Evolutionary conservation across 2,888 invertebrate genomes (phyloP).

Genomic region (Drosophila subquinaria): DNA sequence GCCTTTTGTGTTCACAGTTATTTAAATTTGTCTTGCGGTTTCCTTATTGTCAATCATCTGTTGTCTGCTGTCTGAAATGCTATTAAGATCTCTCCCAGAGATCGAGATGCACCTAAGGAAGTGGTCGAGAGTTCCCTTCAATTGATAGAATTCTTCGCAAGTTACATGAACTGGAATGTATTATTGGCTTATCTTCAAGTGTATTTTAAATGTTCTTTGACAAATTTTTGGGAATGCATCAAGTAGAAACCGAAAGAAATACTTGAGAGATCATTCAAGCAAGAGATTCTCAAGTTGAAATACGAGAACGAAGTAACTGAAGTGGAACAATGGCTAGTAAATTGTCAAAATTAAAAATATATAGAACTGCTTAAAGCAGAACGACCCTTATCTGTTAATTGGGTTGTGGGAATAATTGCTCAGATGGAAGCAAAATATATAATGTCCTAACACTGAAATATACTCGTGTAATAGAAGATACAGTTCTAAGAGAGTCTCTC

Average conservation of each 20-base stretch:
- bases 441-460: background rate
- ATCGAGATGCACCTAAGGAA: conserved; percentile 44
- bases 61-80: conserved; percentile 50
- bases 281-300: conserved; percentile 40
- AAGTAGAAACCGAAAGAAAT: conserved; percentile 1
- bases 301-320: conserved; percentile 35
- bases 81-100: conserved; percentile 50
- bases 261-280: conserved; percentile 48
- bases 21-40: conserved; percentile 80
- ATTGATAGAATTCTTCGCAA: background rate
- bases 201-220: conserved; percentile 8
- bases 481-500: too few species aligned
- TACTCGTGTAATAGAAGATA: background rate
- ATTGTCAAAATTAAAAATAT: conserved; percentile 26
- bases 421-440: conserved; percentile 1
- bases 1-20: conserved; percentile 63
- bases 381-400: conserved; percentile 18
- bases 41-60: conserved; percentile 79
- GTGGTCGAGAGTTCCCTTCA: conserved; percentile 21
- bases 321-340: conserved; percentile 49
- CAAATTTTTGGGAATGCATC: conserved; percentile 7
- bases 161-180: conserved; percentile 25
- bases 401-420: conserved; percentile 23
- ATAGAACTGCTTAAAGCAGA: conserved; percentile 5
- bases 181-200: conserved; percentile 20